Evolutionary conservation across 2,113 vertebrate species (phyloP), one percentile per base, ranked within the genome.

Genomic region (Macaca mulatta): DNA sequence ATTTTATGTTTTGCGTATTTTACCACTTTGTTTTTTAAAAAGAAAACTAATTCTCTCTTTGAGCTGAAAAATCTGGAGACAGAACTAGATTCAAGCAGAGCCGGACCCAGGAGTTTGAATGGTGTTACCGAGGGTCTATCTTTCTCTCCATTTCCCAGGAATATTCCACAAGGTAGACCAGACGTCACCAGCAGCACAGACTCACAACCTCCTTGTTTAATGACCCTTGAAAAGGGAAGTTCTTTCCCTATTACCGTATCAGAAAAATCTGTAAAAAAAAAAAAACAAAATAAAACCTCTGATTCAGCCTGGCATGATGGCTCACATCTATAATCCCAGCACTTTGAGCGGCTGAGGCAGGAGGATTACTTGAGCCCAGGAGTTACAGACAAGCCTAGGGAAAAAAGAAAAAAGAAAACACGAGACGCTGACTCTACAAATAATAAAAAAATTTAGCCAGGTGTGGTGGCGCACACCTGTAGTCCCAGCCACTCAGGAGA

Each of bases 131-230:
- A 17, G 8, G 1, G 18, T 52, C 35, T 38, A 8, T 2, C 3
- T 57, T 6, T 5, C 18, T 86, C 57, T 27, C 30, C 20, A 8
- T 16, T 18, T 48, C 38, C 69, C 10, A 5, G 38, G 30, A 84
- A 50, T 6, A 1, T 5, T n/a, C 45, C 61, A 32, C 20, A 18
- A 5, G 4, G 25, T 7, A 30, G 59, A 40, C n/a, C 18, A 27
- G 50, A 2, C 0, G 3, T n/a, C n/a, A 6, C 52, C 72, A 38
- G 35, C 30, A 10, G 3, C 40, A 0, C 35, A 3, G 3, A 2
- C n/a, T 18, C 74, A n/a, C 40, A 40, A 16, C 7, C 30, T 40
- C 25, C 20, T 23, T 23, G 52, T 8, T 6, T 35, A 5, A 6
- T 6, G 6, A 27, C 8, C 18, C 7, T 82, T 52, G 9, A 8